A percentile compares a stretch with the other conserved stretches of the same genome.
Conservation (phyloP, 2,113 vertebrate genomes). For the Tragelaphus scriptus region DNA sequence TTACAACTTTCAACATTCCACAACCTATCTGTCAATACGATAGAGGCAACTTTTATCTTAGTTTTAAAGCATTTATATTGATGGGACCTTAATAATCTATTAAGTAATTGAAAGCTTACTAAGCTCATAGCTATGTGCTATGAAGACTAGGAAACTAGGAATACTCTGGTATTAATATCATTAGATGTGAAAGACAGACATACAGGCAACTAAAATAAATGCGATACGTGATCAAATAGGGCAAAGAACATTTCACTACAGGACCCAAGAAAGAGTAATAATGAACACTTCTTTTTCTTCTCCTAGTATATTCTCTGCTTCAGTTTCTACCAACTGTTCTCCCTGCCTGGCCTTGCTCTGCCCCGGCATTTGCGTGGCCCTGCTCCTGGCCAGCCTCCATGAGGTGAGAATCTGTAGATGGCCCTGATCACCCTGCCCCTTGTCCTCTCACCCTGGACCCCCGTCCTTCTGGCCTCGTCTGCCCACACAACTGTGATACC, state of each 20-base stretch:
- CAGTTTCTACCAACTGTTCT: not conserved
- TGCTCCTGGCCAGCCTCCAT: not conserved
- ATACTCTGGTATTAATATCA: not conserved
- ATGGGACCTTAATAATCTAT: not conserved
- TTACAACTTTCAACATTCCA: not conserved
- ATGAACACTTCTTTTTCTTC: not conserved
- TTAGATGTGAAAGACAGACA: not conserved
- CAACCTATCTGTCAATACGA: not conserved
- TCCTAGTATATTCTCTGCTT: not conserved
- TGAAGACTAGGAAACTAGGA: not conserved
- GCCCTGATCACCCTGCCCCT: rapidly evolving
- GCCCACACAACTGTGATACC: rapidly evolving
- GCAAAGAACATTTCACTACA: not conserved
- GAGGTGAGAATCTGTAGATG: not conserved
- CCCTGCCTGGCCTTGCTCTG: not conserved
- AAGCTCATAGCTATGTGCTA: not conserved
- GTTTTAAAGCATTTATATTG: not conserved
- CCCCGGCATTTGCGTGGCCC: too few relatives aligned
- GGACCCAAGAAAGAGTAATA: not conserved
- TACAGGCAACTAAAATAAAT: not conserved
- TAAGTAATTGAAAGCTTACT: not conserved
- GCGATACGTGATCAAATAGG: not conserved
- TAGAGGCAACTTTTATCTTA: not conserved
- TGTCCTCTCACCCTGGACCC: too few relatives aligned
- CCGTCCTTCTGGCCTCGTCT: not conserved